Conservation (phyloP, 2,797 vertebrate genomes). For the Microctenopoma steveboyesi region DNA sequence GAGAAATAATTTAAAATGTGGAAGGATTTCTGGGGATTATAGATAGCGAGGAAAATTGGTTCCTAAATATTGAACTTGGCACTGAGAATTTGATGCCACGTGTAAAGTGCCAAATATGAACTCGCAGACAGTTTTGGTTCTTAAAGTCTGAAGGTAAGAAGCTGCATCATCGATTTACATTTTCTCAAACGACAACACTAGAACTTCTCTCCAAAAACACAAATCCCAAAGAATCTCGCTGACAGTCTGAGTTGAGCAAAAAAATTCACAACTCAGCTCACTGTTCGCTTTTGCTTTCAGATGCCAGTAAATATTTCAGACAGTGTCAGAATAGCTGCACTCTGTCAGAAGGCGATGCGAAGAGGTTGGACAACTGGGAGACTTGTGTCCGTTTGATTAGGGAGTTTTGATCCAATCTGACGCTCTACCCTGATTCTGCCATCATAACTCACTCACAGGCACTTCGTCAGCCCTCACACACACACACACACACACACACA, state of each 20-base stretch:
- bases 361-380: constrained; percentile 42
- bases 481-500: constrained; percentile 15
- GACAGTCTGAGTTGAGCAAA: constrained; percentile 62
- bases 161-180: constrained; percentile 50
- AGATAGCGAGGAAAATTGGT: constrained; percentile 21
- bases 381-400: constrained; percentile 55
- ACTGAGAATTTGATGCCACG: constrained; percentile 22
- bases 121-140: constrained; percentile 35
- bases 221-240: constrained; percentile 60
- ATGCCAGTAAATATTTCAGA: constrained; percentile 64
- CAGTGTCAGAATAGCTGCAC: constrained; percentile 52
- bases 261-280: constrained; percentile 53
- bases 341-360: constrained; percentile 41
- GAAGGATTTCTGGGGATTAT: constrained; percentile 54
- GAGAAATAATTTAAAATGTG: constrained; percentile 26
- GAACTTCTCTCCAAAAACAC: constrained; percentile 52
- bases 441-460: constrained; percentile 62
- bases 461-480: constrained; percentile 20
- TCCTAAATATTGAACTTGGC: constrained; percentile 43
- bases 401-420: constrained; percentile 65
- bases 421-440: constrained; percentile 71
- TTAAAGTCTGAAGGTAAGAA: constrained; percentile 54
- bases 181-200: constrained; percentile 52
- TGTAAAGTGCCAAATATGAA: constrained; percentile 26
- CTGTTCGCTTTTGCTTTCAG: constrained; percentile 56